A percentile compares a stretch with the other conserved stretches of the same genome.
These are phyloP conservation scores for Pangasius krempfi DNA, from an alignment of 2,797 vertebrate species.

Conservation along the genomic window DNA sequence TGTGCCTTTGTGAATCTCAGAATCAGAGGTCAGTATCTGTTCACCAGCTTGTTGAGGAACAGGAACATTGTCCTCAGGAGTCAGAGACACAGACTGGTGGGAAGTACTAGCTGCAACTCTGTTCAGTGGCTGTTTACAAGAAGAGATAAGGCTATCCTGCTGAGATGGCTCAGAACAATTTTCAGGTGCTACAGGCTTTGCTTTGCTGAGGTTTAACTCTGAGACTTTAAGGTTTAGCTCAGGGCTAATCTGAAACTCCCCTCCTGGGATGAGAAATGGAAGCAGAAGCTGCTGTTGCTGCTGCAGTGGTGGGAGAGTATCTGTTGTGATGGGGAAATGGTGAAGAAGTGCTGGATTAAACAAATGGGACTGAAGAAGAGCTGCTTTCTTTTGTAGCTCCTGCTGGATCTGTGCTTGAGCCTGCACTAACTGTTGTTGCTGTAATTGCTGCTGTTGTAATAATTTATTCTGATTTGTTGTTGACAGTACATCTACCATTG, in stretches of 20 bases:
- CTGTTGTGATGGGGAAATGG: constrained; percentile 89
- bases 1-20: constrained; percentile 72
- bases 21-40: constrained; percentile 67
- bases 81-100: constrained; percentile 68
- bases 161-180: constrained; percentile 61
- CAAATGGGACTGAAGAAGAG: constrained; percentile 92
- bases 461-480: constrained; percentile 88
- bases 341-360: constrained; percentile 89
- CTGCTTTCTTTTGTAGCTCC: constrained; percentile 89
- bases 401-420: constrained; percentile 91
- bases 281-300: constrained; percentile 95
- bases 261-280: constrained; percentile 93
- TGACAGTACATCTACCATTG: constrained; percentile 88
- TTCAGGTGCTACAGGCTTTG: constrained; percentile 77
- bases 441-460: constrained; percentile 71
- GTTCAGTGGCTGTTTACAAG: constrained; percentile 68
- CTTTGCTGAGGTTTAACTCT: constrained; percentile 77
- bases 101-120: neutral
- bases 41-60: constrained; percentile 73
- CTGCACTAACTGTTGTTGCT: constrained; percentile 84
- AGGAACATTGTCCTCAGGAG: constrained; percentile 66
- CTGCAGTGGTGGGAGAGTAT: constrained; percentile 86
- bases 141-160: constrained; percentile 25
- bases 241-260: constrained; percentile 90
- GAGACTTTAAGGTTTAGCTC: constrained; percentile 84